Base-by-base conservation (phyloP, 23 tunicate genomes). In the Aplidium turbinatum region DNA sequence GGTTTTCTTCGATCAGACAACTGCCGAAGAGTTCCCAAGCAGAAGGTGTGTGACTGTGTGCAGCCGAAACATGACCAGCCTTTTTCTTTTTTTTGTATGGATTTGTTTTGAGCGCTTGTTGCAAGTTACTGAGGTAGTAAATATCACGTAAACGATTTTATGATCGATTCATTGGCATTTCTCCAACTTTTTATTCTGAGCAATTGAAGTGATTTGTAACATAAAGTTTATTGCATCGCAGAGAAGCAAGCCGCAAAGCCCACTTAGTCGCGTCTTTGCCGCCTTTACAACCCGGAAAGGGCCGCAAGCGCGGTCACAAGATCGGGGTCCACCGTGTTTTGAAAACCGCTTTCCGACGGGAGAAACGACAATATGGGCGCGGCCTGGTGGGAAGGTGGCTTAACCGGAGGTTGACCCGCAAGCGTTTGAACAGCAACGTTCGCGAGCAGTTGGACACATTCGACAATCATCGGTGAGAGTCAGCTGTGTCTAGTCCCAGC, bases 381-480 rank as follows among this genome's bases (percentile, higher is more conserved):
- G 97, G 97, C 1, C 78, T 90, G 57, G 97, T 90, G 0, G 97
- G 97, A 4, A 38, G 67, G 20, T 90, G 97, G 97, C 57, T 90
- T 23, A 80, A 90, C 60, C 34, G 97, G 47, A 39, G 90, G 24
- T n/a, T 77, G 55, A 82, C 84, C 0, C 77, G 90, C 31, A 83
- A 78, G 70, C 53, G 97, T 6, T 32, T 90, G 38, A 78, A 83
- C 69, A 83, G 90, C 48, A 58, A 58, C 51, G 97, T 90, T 4
- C 61, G 81, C 27, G 28, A 42, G 68, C 97, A 90, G 55, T 62
- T 90, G 51, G 88, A 90, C 36, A 77, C 70, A 19, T 90, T 90
- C 54, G 90, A 90, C 72, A 79, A 83, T 36, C 97, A 90, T 77
- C 78, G 97, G 96, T 88, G 29, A 55, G 34, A 25, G 19, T 31